These are phyloP conservation scores for Chelonoidis abingdonii DNA, from an alignment of 2,113 vertebrate genomes.

Conservation along the genomic window DNA sequence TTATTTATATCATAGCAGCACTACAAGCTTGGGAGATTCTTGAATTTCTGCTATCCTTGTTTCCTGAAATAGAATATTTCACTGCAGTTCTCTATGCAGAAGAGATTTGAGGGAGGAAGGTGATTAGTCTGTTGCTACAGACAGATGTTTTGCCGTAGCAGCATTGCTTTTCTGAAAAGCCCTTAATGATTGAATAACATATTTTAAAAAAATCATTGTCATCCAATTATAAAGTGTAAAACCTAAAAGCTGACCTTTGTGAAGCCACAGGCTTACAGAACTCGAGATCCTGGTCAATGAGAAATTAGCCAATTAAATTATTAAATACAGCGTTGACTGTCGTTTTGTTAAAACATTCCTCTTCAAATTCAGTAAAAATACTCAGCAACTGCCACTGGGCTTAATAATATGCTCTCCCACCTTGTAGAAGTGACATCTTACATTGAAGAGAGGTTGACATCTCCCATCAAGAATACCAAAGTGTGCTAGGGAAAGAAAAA, in stretches of 20 bases:
- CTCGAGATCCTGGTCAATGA: neutral
- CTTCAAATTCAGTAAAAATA: neutral
- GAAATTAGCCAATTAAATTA: neutral
- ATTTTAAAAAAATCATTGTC: neutral
- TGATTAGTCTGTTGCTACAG: accelerated
- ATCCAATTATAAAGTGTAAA: neutral
- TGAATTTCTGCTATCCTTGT: neutral
- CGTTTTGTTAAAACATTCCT: neutral
- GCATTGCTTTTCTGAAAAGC: neutral
- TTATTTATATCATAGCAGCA: neutral
- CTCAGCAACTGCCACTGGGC: neutral
- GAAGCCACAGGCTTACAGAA: neutral
- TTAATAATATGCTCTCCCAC: neutral
- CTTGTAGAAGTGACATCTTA: accelerated
- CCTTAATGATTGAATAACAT: neutral
- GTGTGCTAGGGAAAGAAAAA: neutral
- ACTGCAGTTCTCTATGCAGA: neutral
- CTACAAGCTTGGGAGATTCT: neutral
- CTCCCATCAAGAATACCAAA: neutral
- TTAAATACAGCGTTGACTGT: accelerated
- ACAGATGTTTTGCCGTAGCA: neutral
- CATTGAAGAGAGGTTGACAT: neutral
- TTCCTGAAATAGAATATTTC: neutral
- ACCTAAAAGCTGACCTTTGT: neutral
- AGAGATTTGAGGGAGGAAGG: neutral